phyloP scores from a whole-genome alignment of 2,888 invertebrate species.

The Scaptomyza reducta region DNA sequence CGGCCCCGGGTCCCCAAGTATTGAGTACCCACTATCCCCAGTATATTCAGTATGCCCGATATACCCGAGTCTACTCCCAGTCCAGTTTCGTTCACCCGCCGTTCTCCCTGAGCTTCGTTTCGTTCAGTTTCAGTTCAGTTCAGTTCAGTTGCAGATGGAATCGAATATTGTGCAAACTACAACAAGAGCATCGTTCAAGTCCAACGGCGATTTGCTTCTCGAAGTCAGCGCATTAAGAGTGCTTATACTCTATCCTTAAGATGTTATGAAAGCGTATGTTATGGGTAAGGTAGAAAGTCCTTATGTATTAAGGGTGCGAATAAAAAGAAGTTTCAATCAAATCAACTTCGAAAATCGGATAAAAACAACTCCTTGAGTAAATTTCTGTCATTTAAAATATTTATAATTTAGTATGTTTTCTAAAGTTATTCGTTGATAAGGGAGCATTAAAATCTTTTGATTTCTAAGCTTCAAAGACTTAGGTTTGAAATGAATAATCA shows the following conservation, averaged over 20 bases:
- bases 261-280: background rate
- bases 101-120: constrained; percentile 7
- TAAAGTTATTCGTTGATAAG: too few relatives aligned
- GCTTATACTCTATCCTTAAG: background rate
- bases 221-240: constrained; percentile 13
- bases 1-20: constrained; percentile 60
- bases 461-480: too few relatives aligned
- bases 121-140: constrained; percentile 50
- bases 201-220: constrained; percentile 60
- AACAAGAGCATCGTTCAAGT: constrained; percentile 67
- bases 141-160: constrained; percentile 67
- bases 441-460: too few relatives aligned
- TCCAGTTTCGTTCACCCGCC: background rate
- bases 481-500: too few relatives aligned
- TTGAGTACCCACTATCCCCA: constrained; percentile 41
- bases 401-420: too few relatives aligned
- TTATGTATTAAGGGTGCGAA: too few relatives aligned
- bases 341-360: too few relatives aligned
- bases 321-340: too few relatives aligned
- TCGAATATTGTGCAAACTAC: constrained; percentile 79
- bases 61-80: constrained; percentile 2
- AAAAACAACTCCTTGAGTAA: too few relatives aligned
- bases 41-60: constrained; percentile 12
- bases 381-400: too few relatives aligned
- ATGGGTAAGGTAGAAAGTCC: background rate